Base-by-base conservation (phyloP, 2,113 vertebrate genomes). In the Dromas ardeola region DNA sequence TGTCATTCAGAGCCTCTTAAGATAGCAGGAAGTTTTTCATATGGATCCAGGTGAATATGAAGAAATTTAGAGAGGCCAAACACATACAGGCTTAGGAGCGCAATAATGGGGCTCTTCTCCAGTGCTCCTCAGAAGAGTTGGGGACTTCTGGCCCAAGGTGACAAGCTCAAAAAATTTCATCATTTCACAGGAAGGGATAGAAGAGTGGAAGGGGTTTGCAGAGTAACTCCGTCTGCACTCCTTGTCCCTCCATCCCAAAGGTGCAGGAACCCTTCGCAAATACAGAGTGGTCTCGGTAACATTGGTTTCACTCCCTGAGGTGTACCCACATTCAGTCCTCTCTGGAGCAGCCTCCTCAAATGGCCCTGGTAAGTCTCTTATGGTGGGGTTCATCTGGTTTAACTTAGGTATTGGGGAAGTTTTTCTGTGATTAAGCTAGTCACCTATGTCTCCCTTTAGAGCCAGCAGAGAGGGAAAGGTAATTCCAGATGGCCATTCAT, bases 121-220 rank as follows among this genome's bases (percentile, higher is more conserved):
- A 40, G 21, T 40, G 13, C 5, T 72, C 14, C 19, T 69, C 15
- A 56, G n/a, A 77, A 36, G 9, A 74, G 4, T 0, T 93, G 30
- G 6, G 25, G 19, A 53, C 13, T 84, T 69, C 50, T 45, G 34
- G 6, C 20, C 23, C 0, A 0, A 88, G 5, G 9, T 2, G 0
- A n/a, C 13, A 66, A 53, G 20, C 26, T 83, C 42, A 77, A 72
- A 61, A 42, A 71, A 36, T 1, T 0, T 82, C 18, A 2, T 50
- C 6, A 49, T 83, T 43, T 17, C 22, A 52, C 20, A 53, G 12
- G 11, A 87, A 45, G 14, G 38, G 11, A 14, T 5, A 58, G 9
- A 2, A 20, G 27, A 53, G 4, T 72, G 6, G 40, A 69, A 8
- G 3, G 0, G 0, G 45, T 58, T 18, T 86, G 10, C 15, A 58